phyloP scores from a whole-genome alignment of 2,888 invertebrate species.

The Trichopoda pennipes region DNA sequence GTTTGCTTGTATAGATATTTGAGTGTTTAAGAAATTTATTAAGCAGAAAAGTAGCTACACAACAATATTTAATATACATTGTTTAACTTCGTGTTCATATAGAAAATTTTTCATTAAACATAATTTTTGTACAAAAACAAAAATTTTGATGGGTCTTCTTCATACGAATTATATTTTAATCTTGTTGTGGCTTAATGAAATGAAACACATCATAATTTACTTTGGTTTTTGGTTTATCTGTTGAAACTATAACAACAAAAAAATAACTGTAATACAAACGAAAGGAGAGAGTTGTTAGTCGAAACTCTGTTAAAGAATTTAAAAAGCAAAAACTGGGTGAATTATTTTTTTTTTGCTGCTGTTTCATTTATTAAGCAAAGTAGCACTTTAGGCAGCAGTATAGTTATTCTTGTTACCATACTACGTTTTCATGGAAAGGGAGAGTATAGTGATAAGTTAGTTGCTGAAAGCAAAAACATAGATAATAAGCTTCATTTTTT shows the following conservation, averaged over 20 bases:
- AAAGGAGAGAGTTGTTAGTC: neutral
- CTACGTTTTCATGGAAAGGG: no score
- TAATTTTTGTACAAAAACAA: conserved; percentile 8
- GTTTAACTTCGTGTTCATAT: neutral
- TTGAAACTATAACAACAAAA: neutral
- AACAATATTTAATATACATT: neutral
- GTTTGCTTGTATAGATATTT: conserved; percentile 1
- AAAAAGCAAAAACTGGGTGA: no score
- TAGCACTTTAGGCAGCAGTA: no score
- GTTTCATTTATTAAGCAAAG: no score
- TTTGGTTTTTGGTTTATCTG: conserved; percentile 5
- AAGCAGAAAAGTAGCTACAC: neutral
- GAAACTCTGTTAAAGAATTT: no score
- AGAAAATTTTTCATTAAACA: conserved; percentile 27
- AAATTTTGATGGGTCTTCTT: conserved; percentile 4
- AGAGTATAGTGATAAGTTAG: no score
- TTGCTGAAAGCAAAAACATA: no score
- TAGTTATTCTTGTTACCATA: no score
- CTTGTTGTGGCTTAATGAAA: conserved; percentile 32
- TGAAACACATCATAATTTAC: conserved; percentile 9
- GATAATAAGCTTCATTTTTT: no score
- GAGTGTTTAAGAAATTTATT: conserved; percentile 11
- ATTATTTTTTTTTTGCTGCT: no score
- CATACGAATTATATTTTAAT: conserved; percentile 33
- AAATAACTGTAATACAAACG: neutral